These are phyloP conservation scores for Mirounga angustirostris DNA, from an alignment of 2,113 vertebrate genomes.

Conservation along the genomic window DNA sequence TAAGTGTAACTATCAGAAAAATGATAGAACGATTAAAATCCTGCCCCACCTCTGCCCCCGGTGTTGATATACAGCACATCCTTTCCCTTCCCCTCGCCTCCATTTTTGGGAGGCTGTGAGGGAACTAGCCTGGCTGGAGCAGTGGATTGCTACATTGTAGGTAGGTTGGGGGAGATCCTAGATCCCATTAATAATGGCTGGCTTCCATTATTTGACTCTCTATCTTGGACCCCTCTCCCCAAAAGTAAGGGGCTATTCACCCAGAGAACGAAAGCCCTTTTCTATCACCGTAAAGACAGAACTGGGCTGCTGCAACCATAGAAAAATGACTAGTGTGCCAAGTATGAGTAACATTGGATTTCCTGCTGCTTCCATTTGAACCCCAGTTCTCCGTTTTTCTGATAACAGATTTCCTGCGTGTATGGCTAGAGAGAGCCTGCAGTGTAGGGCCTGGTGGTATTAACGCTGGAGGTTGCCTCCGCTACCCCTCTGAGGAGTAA, in stretches of 20 bases:
- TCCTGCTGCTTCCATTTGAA: not conserved
- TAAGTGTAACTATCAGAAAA: not conserved
- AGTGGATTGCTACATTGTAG: not conserved
- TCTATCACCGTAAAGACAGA: not conserved
- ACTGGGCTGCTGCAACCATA: not conserved
- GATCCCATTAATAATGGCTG: not conserved
- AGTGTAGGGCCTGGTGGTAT: not conserved
- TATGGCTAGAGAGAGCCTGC: not conserved
- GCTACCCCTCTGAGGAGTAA: not conserved
- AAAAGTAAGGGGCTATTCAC: not conserved
- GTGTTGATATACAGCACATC: not conserved
- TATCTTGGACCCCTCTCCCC: not conserved
- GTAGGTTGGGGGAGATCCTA: not conserved
- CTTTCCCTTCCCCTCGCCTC: not conserved
- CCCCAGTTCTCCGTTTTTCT: not conserved
- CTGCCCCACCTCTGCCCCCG: fast-evolving
- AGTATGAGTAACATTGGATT: not conserved
- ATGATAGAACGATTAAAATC: not conserved
- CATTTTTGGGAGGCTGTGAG: not conserved
- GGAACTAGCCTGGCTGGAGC: not conserved
- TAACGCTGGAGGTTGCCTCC: not conserved
- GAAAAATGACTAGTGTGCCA: not conserved
- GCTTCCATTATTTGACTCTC: not conserved
- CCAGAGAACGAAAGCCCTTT: not conserved
- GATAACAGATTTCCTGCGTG: not conserved